Conservation (phyloP, 2,888 invertebrate species). For the Orthosia incerta region DNA sequence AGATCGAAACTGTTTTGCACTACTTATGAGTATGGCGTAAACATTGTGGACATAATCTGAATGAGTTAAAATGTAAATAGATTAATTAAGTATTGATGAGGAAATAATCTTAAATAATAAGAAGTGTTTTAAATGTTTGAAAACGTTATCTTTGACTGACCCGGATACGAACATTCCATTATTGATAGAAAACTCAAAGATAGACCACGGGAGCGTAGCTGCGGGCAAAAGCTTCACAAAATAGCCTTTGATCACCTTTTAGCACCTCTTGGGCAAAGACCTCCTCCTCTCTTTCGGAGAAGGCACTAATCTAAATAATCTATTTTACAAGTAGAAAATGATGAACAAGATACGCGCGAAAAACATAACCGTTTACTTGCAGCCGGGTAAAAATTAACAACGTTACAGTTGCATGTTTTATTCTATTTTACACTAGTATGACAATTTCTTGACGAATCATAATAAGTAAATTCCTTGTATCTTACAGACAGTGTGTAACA, state of each 20-base stretch:
- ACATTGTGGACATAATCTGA: not conserved
- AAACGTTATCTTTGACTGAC: not conserved
- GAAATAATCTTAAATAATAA: not conserved
- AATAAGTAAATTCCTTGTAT: not conserved
- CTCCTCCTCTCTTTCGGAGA: not conserved
- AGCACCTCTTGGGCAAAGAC: not conserved
- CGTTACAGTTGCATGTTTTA: not conserved
- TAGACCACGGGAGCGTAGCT: not conserved
- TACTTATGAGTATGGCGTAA: conserved; percentile 13
- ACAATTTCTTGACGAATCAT: not conserved
- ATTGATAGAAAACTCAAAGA: not conserved
- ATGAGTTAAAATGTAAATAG: not conserved
- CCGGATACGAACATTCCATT: not conserved
- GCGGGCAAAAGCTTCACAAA: too few relatives aligned
- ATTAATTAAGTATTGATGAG: not conserved
- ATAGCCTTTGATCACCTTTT: too few relatives aligned
- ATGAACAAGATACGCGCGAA: too few relatives aligned
- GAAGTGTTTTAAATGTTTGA: not conserved
- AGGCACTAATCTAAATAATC: not conserved
- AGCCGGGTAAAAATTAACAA: not conserved
- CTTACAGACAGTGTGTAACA: not conserved
- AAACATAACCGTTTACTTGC: too few relatives aligned
- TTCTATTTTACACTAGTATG: not conserved
- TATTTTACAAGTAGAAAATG: not conserved
- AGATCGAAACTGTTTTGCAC: conserved; percentile 25